Base-by-base conservation (phyloP, 2,113 vertebrate species). In the Pitta sordida region DNA sequence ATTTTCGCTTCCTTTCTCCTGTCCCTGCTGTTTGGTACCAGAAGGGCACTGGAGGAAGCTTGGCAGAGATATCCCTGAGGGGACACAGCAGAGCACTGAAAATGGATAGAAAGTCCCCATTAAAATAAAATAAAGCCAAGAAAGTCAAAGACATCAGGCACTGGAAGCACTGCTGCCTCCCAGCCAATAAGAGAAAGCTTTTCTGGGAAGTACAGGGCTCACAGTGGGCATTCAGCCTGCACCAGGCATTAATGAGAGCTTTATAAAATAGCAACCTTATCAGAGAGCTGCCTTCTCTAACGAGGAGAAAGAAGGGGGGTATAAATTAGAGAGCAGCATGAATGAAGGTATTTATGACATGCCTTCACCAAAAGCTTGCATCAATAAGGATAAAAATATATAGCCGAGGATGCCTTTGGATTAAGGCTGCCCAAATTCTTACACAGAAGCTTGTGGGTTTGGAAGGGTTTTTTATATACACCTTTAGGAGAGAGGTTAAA, bases 121-220 rank as follows among this genome's bases (percentile, higher is more conserved):
- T 46, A 5, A 69, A 27, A 49, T 46, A 41, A 41, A 27, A 26
- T 27, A 67, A 76, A 74, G 60, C 29, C 23, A 43, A 32, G 9
- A 15, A n/a, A 94, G 48, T 55, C 70, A 60, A 13, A 64, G 2
- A n/a, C 70, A 92, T 52, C 58, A 94, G 69, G 64, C 64, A 71
- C 69, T 74, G 1, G 2, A 84, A 93, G 55, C 0, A 0, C 56
- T 82, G 86, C 41, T 62, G 84, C 83, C 62, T 91, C 56, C 17
- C 82, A 59, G 76, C 49, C 93, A 90, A 7, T 4, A 71, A 20
- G 23, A 10, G 67, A 90, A 69, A 79, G 90, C 58, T 87, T 80
- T 95, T 89, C 88, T 73, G 90, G 93, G 90, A 90, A 91, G 91
- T 62, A 52, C 20, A 87, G 58, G 91, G 91, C 8, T 92, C 84